These are phyloP conservation scores for Platypus cylindrus DNA, from an alignment of 2,888 invertebrate genomes.

Conservation along the genomic window DNA sequence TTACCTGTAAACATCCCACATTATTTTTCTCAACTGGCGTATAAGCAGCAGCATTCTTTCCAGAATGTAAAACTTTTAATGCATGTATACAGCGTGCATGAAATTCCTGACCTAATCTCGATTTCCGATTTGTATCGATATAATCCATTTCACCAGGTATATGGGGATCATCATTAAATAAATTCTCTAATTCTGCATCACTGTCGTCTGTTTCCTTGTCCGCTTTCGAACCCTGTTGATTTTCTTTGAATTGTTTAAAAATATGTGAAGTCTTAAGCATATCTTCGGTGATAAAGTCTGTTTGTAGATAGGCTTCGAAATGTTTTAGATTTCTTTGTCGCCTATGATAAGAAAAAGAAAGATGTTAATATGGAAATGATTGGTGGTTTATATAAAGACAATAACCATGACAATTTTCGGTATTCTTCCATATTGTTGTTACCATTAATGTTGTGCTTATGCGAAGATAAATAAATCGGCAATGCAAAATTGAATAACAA, in stretches of 20 bases:
- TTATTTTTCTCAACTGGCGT: slow-evolving; percentile 13
- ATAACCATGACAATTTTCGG: too few species aligned
- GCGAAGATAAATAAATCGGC: too few species aligned
- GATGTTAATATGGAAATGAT: too few species aligned
- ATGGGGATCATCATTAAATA: too few species aligned
- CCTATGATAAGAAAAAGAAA: slow-evolving; percentile 11
- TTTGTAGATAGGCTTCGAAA: slow-evolving; percentile 12
- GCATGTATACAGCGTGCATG: slow-evolving; percentile 19
- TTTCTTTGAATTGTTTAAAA: slow-evolving; percentile 15
- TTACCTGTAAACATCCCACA: slow-evolving; percentile 19
- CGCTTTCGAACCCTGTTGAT: slow-evolving; percentile 1
- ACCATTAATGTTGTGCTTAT: too few species aligned
- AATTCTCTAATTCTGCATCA: too few species aligned
- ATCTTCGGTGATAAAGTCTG: slow-evolving; percentile 15
- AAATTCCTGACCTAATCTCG: slow-evolving; percentile 13
- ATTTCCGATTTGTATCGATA: slow-evolving; percentile 8
- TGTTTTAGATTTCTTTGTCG: slow-evolving; percentile 12
- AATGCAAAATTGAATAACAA: too few species aligned
- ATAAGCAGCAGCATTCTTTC: slow-evolving; percentile 12
- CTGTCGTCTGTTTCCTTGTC: neutral
- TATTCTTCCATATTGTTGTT: too few species aligned
- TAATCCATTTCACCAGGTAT: slow-evolving; percentile 7
- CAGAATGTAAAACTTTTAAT: slow-evolving; percentile 19
- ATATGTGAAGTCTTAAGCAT: slow-evolving; percentile 13
- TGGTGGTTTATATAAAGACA: too few species aligned